These are phyloP conservation scores for Parauchenoglanis punctatus DNA, from an alignment of 2,797 vertebrate species.

Conservation along the genomic window DNA sequence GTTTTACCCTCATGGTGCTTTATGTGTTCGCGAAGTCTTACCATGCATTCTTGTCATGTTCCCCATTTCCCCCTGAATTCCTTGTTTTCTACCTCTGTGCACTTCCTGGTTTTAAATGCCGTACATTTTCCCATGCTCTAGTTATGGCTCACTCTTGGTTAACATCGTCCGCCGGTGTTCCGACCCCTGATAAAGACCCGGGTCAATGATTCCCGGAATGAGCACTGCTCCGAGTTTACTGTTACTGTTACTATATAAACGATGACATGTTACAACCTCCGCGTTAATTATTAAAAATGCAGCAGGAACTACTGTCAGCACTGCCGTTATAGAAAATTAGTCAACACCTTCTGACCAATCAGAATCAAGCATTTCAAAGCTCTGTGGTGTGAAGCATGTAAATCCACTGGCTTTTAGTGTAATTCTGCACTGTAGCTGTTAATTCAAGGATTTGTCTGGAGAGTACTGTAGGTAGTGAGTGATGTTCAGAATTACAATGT, in stretches of 20 bases:
- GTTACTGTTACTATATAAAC: not conserved
- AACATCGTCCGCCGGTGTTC: not conserved
- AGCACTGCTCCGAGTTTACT: not conserved
- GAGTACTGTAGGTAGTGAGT: not conserved
- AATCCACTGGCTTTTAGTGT: conserved; percentile 1
- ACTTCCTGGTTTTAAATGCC: not conserved
- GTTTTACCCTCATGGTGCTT: not conserved
- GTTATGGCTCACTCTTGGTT: not conserved
- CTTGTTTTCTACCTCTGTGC: not conserved
- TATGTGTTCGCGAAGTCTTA: not conserved
- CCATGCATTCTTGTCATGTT: not conserved
- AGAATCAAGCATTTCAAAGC: not conserved
- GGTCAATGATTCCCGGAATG: not conserved
- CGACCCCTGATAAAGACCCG: not conserved
- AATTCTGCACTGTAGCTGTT: not conserved
- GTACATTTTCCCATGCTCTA: not conserved
- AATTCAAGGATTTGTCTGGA: conserved; percentile 1
- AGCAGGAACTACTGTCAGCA: not conserved
- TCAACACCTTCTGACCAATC: not conserved
- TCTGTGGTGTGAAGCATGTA: not conserved
- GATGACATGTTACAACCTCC: not conserved
- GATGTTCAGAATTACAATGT: conserved; percentile 34
- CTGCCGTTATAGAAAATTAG: not conserved
- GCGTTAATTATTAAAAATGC: not conserved
- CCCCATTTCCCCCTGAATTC: not conserved